Evolutionary conservation across 1,140 invertebrate species (phyloP), one percentile per base, ranked within the genome.

Genomic region (Centruroides vittatus): DNA sequence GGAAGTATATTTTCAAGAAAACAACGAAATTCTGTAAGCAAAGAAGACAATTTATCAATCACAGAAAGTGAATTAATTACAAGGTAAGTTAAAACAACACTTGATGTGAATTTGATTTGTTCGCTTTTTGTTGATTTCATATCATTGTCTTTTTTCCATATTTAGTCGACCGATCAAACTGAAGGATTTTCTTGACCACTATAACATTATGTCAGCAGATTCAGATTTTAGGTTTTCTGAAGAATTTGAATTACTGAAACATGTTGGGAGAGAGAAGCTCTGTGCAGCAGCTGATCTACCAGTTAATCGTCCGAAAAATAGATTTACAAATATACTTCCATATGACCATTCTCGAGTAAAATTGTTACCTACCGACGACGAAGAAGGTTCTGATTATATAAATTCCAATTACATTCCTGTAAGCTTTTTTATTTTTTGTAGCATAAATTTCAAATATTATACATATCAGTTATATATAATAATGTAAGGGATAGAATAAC

Each of bases 281-380:
- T 80, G 77, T 59, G 84, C 86, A 47, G 93, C 93, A 57, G 93
- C 96, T 0, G 94, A 98, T 78, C 76, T 98, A 57, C 88, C 93
- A 10, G 88, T 87, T 62, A 99, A 99, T 77, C 79, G 94, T 55
- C 91, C 93, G 1, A 99, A 99, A 76, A 99, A 99, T 79, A 82
- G 96, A 11, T 99, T 99, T 74, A 99, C 95, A 36, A 99, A 99
- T 77, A 99, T 99, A 73, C 78, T 98, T 62, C 95, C 96, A 0
- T 99, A 98, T 73, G 93, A 97, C 76, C 92, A 96, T 75, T 95
- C 91, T 34, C 81, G 93, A 61, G 93, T 93, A 67, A 97, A 97
- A 74, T 78, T 98, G 46, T 88, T 93, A 70, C 90, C 92, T 1
- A 89, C 92, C 2, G 93, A 97, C 76, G 93, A 97, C 75, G 93